Base-by-base conservation (phyloP, 2,888 invertebrate genomes). In the Lycaena phlaeas region DNA sequence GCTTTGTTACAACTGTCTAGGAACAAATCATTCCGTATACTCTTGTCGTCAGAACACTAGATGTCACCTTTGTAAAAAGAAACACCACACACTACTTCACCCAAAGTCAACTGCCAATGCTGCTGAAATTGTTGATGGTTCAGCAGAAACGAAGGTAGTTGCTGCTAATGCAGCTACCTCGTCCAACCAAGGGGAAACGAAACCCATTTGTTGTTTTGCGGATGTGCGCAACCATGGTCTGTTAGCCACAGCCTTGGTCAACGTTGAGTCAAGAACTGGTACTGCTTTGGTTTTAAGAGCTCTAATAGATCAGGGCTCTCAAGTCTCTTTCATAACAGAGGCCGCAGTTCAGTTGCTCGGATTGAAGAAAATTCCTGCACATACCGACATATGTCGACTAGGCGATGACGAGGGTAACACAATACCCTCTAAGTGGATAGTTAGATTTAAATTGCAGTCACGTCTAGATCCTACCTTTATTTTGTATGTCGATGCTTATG, bases 1-100 rank as follows among this genome's bases (percentile, higher is more conserved):
- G 3, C 14, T 57, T 2, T 54, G 56, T 38, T 58, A 51, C 29
- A 50, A 51, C 38, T 58, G 54, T 34, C 42, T 58, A 14, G 40
- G 38, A 2, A 15, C 27, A 2, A 51, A 48, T 42, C 57, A 59
- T 17, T 34, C 46, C 3, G 53, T 43, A 2, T 43, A 36, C 4
- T 30, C 36, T 11, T 55, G 53, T 27, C 44, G 40, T 1, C 39
- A 29, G 4, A 25, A 15, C 3, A 36, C 36, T 2, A 38, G 14
- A 1, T 54, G 52, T 41, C 36, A 38, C 5, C 39, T 49, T 6
- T 51, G 49, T 39, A 46, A 45, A 22, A 43, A 38, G 11, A 42
- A 36, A 14, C 53, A 53, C 27, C 50, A 53, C 17, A 41, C 50
- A 4, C 36, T 53, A 7, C 34, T 50, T 10, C 52, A 51, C 18